Base-by-base conservation (phyloP, 2,797 vertebrate genomes). In the Sebastes melanostomus region DNA sequence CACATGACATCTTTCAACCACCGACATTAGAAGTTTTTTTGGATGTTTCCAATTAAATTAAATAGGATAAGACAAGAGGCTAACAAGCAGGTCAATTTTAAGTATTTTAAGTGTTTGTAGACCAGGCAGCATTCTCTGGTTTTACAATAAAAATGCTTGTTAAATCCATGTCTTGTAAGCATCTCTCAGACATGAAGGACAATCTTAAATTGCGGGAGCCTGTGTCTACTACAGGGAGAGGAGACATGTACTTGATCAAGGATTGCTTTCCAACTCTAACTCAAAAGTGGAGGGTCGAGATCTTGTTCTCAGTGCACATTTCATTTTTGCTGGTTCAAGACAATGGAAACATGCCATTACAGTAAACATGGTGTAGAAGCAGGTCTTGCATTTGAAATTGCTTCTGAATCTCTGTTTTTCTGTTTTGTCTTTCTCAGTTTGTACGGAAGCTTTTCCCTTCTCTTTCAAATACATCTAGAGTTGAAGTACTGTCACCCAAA, bases 391-490 rank as follows among this genome's bases (percentile, higher is more conserved):
- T 65, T 46, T 80, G 2, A 66, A n/a, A 75, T 50, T 58, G 12
- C 5, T 62, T 32, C 6, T 78, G 2, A 60, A 27, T 71, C 54
- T 66, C 1, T 3, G 4, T 8, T 77, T 46, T 67, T 75, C 11
- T 66, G 7, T 81, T 2, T 78, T 72, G 0, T 14, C 5, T 77
- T 54, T 71, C 16, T 77, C 61, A 96, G 96, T 81, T 96, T 88
- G 96, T 96, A 32, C 93, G 94, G 67, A 93, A 94, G 80, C 94
- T 96, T 68, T 96, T 96, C 71, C 96, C 96, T 8, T 95, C 93
- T 38, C 91, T 95, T 61, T 95, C 95, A 32, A 95, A 94, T 67
- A 18, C 36, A 16, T 86, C 84, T 60, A 69, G 42, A 75, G 67
- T 30, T 67, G 75, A 27, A 27, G 62, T 20, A 7, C 16, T 14